These are phyloP conservation scores for Gobius niger DNA, from an alignment of 2,113 vertebrate species.

Conservation along the genomic window DNA sequence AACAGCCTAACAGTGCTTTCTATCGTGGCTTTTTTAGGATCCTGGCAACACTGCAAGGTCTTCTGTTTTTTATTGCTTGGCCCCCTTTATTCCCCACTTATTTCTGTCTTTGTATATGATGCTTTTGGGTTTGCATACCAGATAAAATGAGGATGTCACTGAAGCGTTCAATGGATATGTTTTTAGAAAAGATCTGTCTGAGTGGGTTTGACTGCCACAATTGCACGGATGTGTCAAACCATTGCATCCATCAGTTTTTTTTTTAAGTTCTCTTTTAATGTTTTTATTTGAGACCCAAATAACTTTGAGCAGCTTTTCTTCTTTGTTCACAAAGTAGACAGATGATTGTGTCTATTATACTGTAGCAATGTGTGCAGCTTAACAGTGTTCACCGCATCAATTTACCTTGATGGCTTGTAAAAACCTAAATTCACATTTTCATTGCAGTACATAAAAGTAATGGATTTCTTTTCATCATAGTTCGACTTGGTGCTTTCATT, in stretches of 20 bases:
- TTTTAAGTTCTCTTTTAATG: not conserved
- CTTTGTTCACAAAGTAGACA: not conserved
- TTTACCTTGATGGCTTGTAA: not conserved
- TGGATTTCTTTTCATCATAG: constrained; percentile 34
- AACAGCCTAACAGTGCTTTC: constrained; percentile 47
- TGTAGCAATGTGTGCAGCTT: not conserved
- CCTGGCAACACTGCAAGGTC: constrained; percentile 53
- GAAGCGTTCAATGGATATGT: constrained; percentile 29
- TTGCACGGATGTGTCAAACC: constrained; percentile 21
- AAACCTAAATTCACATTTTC: not conserved
- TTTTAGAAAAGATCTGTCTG: constrained; percentile 16
- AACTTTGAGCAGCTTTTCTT: not conserved
- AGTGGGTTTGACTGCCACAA: constrained; percentile 12
- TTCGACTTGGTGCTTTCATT: constrained; percentile 35
- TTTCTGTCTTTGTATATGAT: constrained; percentile 36
- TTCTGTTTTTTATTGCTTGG: constrained; percentile 31
- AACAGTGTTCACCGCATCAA: not conserved
- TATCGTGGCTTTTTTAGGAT: constrained; percentile 46
- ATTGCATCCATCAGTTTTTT: constrained; percentile 14
- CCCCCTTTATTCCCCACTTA: constrained; percentile 29
- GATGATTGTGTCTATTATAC: not conserved
- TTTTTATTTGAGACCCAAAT: not conserved
- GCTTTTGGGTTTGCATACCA: constrained; percentile 41
- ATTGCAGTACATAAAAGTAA: constrained; percentile 44
- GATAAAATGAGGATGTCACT: constrained; percentile 46